Conservation (phyloP, 2,888 invertebrate genomes). For the Ectropis crepuscularia region DNA sequence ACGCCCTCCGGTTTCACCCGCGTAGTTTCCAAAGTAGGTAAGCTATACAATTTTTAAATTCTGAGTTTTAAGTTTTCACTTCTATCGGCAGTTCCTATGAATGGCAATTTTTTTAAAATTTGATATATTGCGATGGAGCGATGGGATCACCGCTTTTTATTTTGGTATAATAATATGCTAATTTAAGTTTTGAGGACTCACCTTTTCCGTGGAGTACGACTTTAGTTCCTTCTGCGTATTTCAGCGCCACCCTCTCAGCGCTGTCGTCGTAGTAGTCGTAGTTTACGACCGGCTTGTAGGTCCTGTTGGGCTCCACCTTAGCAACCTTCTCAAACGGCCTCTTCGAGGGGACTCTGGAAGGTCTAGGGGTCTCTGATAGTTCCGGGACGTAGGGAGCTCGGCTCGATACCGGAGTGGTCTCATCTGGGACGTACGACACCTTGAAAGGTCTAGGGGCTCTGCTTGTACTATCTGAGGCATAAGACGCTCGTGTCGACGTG, state of each 20-base stretch:
- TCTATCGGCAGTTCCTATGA: too few relatives aligned
- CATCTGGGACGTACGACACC: constrained; percentile 2
- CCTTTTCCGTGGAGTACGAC: constrained; percentile 83
- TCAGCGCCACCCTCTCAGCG: constrained; percentile 79
- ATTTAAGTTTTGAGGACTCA: constrained; percentile 44
- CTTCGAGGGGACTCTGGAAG: constrained; percentile 47
- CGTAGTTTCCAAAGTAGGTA: too few relatives aligned
- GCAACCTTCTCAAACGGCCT: constrained; percentile 67
- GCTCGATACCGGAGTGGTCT: constrained; percentile 2
- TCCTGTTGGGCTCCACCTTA: constrained; percentile 54
- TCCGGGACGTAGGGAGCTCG: background rate
- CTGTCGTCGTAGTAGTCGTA: constrained; percentile 90
- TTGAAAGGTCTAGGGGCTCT: constrained; percentile 6
- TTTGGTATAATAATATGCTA: too few relatives aligned
- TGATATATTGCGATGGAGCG: too few relatives aligned
- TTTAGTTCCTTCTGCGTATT: constrained; percentile 82
- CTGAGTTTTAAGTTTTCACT: too few relatives aligned
- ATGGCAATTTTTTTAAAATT: too few relatives aligned
- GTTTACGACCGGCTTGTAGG: constrained; percentile 71
- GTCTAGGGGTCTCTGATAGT: constrained; percentile 4
- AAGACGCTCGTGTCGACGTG: background rate
- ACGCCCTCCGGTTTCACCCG: too few relatives aligned
- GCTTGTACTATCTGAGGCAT: background rate
- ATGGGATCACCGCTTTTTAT: too few relatives aligned
- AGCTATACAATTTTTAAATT: too few relatives aligned